Base-by-base conservation (phyloP, 35 echinoderm and acorn worm genomes). In the Anneissia japonica region DNA sequence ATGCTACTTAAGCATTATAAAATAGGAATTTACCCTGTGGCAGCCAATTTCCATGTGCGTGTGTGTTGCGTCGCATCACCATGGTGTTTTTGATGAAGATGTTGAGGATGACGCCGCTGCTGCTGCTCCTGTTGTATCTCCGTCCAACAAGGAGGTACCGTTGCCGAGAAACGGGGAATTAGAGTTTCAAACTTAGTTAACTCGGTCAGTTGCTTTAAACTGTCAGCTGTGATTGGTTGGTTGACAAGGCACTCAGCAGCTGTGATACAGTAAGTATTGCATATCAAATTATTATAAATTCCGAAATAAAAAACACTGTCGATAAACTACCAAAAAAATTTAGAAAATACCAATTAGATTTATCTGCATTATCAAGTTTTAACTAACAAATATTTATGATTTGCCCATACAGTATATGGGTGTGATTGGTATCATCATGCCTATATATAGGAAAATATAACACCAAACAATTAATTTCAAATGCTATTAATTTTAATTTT, bases 81-180 rank as follows among this genome's bases (percentile, higher is more conserved):
- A 73, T 94, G 92, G 56, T 99, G 93, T 38, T 87, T 77, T 75
- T 93, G 96, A 79, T 99, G 96, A 29, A 99, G 92, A 79, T 99
- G 96, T 84, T 99, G 96, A 0, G 96, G 92, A 35, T 99, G 96
- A 23, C 96, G 82, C 19, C 96, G 84, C 84, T 99, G 96, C 75
- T 99, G 96, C 81, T 99, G 96, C 43, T 99, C 96, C 37, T 99
- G 96, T 10, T 99, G 91, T 19, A 99, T 91, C 84, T 99, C 96
- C 19, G 89, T 89, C 96, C 96, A 99, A 46, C 84, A 91, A 3
- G 96, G 96, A 0, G 96, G 96, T 35, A 99, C 96, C 6, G 96
- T 93, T 23, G 96, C 96, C 28, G 93, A 91, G 92, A 99, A 99
- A 0, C 96, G 81, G 34, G 96, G 96, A 75, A 99, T 92, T 46